Base-by-base conservation (phyloP, 2,888 invertebrate genomes). In the Chironomus tentans region DNA sequence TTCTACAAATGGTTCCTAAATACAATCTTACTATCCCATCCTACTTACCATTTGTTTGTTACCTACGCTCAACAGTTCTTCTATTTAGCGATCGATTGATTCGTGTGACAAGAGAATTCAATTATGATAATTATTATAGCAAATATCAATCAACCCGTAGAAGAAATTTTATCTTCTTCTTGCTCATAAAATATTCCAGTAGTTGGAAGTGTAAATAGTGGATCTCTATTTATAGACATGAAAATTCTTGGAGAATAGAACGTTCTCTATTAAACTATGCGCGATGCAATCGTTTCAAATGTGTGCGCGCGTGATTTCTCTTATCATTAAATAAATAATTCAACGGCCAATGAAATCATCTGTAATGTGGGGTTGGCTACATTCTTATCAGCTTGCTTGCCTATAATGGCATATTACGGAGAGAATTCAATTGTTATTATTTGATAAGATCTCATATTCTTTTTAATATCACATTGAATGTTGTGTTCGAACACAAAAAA, bases 21-120 rank as follows among this genome's bases (percentile, higher is more conserved):
- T 2, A 28, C 1, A 3, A 28, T 2, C 10, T 10, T 1, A 10
- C 38, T 10, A 10, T 38, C 1, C 0, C 7, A 38, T 10, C 10
- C 7, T 10, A 38, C 38, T 38, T 38, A 10, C 10, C 38, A 38
- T 38, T 38, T 38, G 38, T 38, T 38, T 38, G 38, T 38, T 10
- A 38, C 38, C 38, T 38, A 38, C 38, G 2, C 38, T 38, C 38
- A 38, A 38, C 38, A 38, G 38, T 38, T 38, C 10, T 38, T 10
- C 38, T 38, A 38, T 38, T 38, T 38, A 38, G 38, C 38, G 38
- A 38, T 38, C 38, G 38, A 38, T 38, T 38, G 38, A 38, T 56
- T 56, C 15, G 56, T 56, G 70, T 28, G 71, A 72, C 72, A 72
- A 22, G 62, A 72, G 21, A 72, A 72, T 13, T 72, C 72, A 72